Base-by-base conservation (phyloP, 23 tunicate species). In the Halocynthia aurantium region DNA sequence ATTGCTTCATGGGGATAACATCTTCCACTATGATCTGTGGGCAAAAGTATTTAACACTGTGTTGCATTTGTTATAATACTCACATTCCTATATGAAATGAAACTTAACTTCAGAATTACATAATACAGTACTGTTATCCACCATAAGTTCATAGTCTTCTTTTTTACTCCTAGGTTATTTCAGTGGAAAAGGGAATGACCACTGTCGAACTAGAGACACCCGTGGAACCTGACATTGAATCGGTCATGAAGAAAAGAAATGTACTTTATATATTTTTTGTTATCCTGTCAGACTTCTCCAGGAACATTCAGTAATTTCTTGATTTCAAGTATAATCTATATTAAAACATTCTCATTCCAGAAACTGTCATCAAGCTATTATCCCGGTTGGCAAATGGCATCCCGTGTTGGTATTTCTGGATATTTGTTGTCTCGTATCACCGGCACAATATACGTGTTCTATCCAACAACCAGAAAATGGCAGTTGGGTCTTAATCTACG, bases 341-440 rank as follows among this genome's bases (percentile, higher is more conserved):
- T 65, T 73, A 11, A 12, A 76, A 57, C 62, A 62, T 64, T 19
- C 22, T 13, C 2, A 12, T 4, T 15, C 44, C 63, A 74, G 78
- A 55, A 54, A 54, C 78, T 74, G 18, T 74, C 78, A 21, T 52
- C 78, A 8, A 18, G 61, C 10, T 96, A 91, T 70, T 71, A 75
- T 49, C 96, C 91, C 7, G 91, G 96, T 6, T 96, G 88, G 97
- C 69, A 76, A 78, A 50, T 87, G 21, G 96, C 88, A 5, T 60
- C 79, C 18, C 70, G 56, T 61, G 51, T 73, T 62, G 88, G 92
- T 50, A 81, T 94, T 7, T 62, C 87, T 12, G 22, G 81, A 61
- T 94, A 88, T 70, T 57, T 94, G n/a, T 52, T 94, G 21, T 94
- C 95, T 7, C 82, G 99, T 18, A 88, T 94, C 55, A 94, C 95